Evolutionary conservation across 1,140 invertebrate species (phyloP).

Genomic region (Aleiodes sp.): DNA sequence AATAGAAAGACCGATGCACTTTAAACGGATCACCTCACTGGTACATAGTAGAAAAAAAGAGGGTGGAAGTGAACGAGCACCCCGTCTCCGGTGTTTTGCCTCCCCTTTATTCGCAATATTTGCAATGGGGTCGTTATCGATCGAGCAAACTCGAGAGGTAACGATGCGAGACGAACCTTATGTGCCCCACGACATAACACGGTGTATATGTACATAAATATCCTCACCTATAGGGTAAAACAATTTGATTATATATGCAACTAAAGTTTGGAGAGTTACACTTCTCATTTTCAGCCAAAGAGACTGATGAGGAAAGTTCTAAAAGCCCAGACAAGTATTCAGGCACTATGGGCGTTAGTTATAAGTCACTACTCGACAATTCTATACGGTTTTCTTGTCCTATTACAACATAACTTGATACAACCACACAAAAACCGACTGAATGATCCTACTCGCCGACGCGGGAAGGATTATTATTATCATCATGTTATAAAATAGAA

Average conservation of each 20-base stretch:
- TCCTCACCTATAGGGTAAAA: neutral
- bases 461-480: too few species aligned
- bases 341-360: slow-evolving; percentile 4
- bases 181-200: slow-evolving; percentile 22
- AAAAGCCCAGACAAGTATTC: neutral
- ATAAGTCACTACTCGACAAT: neutral
- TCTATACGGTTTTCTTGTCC: neutral
- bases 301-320: too few species aligned
- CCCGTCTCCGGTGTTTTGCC: neutral
- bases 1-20: slow-evolving; percentile 13
- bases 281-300: neutral
- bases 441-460: neutral
- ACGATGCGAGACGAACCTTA: slow-evolving; percentile 41
- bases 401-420: neutral
- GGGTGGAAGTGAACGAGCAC: too few species aligned
- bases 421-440: neutral
- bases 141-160: slow-evolving; percentile 34
- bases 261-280: too few species aligned
- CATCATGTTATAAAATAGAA: too few species aligned
- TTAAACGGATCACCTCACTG: slow-evolving; percentile 9
- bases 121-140: slow-evolving; percentile 50
- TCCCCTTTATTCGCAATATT: slow-evolving; percentile 43
- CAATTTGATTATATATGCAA: too few species aligned
- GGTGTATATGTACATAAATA: neutral
- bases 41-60: neutral